phyloP scores from a whole-genome alignment of 2,797 vertebrate genomes.

The Mionectes olivaceus region DNA sequence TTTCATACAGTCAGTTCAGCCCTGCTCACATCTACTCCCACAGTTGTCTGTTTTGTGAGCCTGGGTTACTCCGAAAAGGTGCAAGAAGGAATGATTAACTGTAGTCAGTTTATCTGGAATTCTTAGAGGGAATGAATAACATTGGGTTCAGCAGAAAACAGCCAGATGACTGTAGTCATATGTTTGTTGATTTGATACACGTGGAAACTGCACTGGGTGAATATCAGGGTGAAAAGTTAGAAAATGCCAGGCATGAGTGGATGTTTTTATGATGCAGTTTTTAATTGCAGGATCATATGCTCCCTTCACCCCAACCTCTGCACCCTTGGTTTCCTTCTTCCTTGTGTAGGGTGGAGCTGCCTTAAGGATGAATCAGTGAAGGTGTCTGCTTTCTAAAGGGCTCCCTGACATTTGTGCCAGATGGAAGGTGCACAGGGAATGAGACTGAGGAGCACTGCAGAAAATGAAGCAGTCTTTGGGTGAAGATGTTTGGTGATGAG shows the following conservation, averaged over 20 bases:
- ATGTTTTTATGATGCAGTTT: not conserved
- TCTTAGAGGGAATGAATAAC: not conserved
- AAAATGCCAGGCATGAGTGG: not conserved
- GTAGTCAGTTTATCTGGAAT: not conserved
- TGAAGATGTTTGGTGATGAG: not conserved
- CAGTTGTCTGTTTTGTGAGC: not conserved
- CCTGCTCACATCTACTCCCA: constrained; percentile 7
- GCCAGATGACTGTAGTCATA: not conserved
- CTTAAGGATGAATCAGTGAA: not conserved
- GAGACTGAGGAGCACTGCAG: not conserved
- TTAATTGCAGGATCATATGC: not conserved
- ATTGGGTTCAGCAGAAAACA: not conserved
- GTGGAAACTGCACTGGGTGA: not conserved
- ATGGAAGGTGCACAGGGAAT: not conserved
- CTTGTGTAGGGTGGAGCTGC: not conserved
- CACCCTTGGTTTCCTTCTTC: not conserved
- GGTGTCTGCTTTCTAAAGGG: not conserved
- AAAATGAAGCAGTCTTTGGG: not conserved
- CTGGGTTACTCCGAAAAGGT: not conserved
- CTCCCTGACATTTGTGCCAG: not conserved
- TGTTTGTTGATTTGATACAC: not conserved
- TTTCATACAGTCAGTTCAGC: not conserved
- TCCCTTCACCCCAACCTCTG: not conserved
- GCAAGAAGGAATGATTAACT: not conserved
- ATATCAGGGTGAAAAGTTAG: not conserved